phyloP scores from a whole-genome alignment of 2,113 vertebrate genomes.

The Tachysurus vachellii region DNA sequence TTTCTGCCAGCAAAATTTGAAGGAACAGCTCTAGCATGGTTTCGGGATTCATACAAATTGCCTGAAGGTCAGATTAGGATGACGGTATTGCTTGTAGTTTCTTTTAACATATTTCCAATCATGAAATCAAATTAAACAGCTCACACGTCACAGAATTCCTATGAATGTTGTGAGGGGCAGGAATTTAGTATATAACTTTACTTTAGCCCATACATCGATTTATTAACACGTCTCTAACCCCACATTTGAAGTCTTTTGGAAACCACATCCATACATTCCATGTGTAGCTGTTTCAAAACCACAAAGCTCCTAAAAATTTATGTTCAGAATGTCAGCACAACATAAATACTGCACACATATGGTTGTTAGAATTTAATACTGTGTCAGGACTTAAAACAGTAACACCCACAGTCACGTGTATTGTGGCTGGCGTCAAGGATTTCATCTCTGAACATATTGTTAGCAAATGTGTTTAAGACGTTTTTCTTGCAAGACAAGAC shows the following conservation, averaged over 20 bases:
- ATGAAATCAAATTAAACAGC: background rate
- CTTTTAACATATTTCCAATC: background rate
- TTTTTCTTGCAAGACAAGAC: background rate
- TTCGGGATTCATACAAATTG: background rate
- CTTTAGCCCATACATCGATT: background rate
- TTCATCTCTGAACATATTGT: slow-evolving; percentile 6
- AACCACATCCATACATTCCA: slow-evolving; percentile 6
- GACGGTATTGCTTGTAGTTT: background rate
- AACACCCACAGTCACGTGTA: background rate
- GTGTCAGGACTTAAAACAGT: slow-evolving; percentile 21
- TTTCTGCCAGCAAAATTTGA: slow-evolving; percentile 15
- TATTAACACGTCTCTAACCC: background rate
- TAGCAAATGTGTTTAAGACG: background rate
- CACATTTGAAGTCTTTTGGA: background rate
- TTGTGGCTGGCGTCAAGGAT: background rate
- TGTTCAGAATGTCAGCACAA: slow-evolving; percentile 24
- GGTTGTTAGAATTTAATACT: slow-evolving; percentile 25
- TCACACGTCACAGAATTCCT: background rate
- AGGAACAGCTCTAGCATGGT: background rate
- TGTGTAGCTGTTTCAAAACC: slow-evolving; percentile 17
- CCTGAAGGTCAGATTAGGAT: background rate
- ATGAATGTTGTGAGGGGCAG: background rate
- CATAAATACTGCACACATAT: slow-evolving; percentile 29
- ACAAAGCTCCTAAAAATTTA: slow-evolving; percentile 32
- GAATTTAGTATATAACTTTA: background rate